Base-by-base conservation (phyloP, 2,888 invertebrate species). In the Aelia acuminata region DNA sequence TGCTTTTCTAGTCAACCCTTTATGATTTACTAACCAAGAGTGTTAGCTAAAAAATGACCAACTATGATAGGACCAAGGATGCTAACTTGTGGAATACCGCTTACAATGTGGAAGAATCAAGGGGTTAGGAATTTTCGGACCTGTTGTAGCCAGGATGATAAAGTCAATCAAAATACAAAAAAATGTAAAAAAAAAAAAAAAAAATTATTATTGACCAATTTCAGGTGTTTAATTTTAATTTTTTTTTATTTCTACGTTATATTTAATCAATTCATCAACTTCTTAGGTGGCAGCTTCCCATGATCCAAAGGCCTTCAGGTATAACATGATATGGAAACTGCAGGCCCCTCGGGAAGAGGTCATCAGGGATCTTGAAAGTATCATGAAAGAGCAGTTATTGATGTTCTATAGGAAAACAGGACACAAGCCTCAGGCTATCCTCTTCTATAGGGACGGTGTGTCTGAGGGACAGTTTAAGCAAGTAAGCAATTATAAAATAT, bases 401-500 rank as follows among this genome's bases (percentile, higher is more conserved):
- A 93, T 94, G 22, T 98, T 95, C 92, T 91, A 92, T 53, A 91
- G 92, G 8, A 91, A 92, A 20, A 94, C 94, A 3, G 91, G 91
- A 0, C 3, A 86, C 0, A 92, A 94, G 89, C 96, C 96, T 0
- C 91, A 92, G 84, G 94, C 94, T 90, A 95, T 98, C 86, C 94
- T 96, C 84, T 96, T 97, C 89, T 93, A 91, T 90, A 94, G 98
- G 0, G 98, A 98, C 91, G 98, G 98, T 0, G 97, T 98, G 0
- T 96, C 96, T 0, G 97, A 98, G 91, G 97, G 97, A 0, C 96
- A 97, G 91, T 97, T 97, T 91, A 92, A 93, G 7, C 93, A 94
- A 92, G 95, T 95, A 86, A 86, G 53, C 57, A 57, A 39, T 53
- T 20, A 11, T 47, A 8, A n/a, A 84, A 43, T 15, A 22, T 13